These are phyloP conservation scores for Dasypolia templi DNA, from an alignment of 2,888 invertebrate species.

Conservation along the genomic window DNA sequence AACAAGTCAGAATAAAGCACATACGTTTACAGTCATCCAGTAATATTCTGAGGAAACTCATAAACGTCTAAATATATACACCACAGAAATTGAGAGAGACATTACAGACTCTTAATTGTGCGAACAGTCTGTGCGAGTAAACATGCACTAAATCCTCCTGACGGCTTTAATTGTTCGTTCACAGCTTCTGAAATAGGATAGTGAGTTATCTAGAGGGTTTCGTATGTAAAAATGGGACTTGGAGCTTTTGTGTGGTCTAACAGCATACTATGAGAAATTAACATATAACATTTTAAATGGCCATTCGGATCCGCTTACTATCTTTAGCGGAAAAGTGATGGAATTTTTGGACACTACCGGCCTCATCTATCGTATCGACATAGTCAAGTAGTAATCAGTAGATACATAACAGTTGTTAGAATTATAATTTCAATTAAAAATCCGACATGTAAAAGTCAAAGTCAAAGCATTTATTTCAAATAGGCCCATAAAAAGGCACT, in stretches of 20 bases:
- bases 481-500: too few relatives aligned
- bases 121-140: conserved; percentile 65
- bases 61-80: conserved; percentile 78
- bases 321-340: too few relatives aligned
- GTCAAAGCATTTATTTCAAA: too few relatives aligned
- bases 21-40: conserved; percentile 51
- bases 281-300: neutral
- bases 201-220: conserved; percentile 38
- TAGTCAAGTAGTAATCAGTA: neutral
- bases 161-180: conserved; percentile 68
- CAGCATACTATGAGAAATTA: neutral
- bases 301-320: neutral
- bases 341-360: neutral
- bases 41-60: conserved; percentile 70
- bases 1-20: conserved; percentile 44
- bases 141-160: conserved; percentile 65
- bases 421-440: conserved; percentile 31
- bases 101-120: conserved; percentile 75
- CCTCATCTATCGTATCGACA: neutral
- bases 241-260: conserved; percentile 2
- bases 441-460: too few relatives aligned
- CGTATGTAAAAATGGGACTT: conserved; percentile 47
- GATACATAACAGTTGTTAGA: neutral
- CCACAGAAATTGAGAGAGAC: conserved; percentile 71
- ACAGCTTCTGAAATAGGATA: conserved; percentile 60